phyloP scores from a whole-genome alignment of 2,888 invertebrate genomes.

The Epinotia demarniana region DNA sequence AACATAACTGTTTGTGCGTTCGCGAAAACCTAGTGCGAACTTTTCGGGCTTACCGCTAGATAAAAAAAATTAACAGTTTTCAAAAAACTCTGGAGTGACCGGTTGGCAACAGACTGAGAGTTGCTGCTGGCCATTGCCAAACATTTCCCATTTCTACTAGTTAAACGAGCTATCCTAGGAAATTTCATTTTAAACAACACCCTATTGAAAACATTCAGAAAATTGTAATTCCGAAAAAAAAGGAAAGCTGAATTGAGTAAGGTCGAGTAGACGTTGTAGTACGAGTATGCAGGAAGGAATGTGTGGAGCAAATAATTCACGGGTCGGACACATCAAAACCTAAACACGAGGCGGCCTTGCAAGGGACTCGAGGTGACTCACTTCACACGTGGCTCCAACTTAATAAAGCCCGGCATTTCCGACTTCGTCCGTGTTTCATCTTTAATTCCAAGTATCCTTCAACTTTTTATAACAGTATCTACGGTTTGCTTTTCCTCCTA shows the following conservation, averaged over 20 bases:
- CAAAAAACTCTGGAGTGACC: no score
- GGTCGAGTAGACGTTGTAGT: neutral
- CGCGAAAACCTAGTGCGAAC: no score
- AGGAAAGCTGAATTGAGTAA: neutral
- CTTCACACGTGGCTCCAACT: constrained; percentile 2
- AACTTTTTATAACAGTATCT: constrained; percentile 1
- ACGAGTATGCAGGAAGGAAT: neutral
- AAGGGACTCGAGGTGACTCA: constrained; percentile 18
- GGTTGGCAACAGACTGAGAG: no score
- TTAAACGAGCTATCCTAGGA: no score
- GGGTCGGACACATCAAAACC: neutral
- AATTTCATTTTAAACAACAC: no score
- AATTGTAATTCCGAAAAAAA: no score
- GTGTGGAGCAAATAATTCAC: constrained; percentile 3
- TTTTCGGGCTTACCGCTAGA: no score
- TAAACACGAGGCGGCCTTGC: neutral
- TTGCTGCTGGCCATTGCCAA: no score
- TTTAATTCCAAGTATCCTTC: constrained; percentile 12
- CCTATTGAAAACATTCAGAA: no score
- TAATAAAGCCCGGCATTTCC: constrained; percentile 28
- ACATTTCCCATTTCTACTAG: no score
- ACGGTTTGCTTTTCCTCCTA: neutral
- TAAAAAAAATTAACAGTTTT: no score
- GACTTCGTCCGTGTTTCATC: constrained; percentile 25
- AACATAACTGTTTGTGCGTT: no score